Base-by-base conservation (phyloP, 1,140 invertebrate species). In the Babylonia areolata region DNA sequence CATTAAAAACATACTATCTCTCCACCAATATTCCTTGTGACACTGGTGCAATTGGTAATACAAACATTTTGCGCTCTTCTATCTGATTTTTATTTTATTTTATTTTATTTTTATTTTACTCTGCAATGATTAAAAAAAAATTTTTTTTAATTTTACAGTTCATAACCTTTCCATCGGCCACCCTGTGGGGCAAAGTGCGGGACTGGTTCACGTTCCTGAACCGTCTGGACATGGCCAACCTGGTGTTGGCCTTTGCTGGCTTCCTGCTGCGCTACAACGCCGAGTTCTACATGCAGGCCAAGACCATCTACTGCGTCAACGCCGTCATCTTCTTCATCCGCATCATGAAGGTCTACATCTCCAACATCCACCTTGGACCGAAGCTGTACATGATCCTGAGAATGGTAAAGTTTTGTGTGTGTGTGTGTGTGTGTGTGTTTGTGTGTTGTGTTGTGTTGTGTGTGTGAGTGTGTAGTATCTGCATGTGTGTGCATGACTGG, bases 331-430 rank as follows among this genome's bases (percentile, higher is more conserved):
- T 93, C 83, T 93, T 90, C 85, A 84, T 94, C 17, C 84, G 93
- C 39, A 88, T 93, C n/a, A 88, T 93, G 75, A 92, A 92, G 64
- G 77, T 93, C 9, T 94, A 93, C 84, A 92, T 90, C 28, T 90
- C 91, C 35, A 92, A 93, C 89, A 91, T 90, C 37, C 86, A 88
- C 23, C 89, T 94, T 9, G 95, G 95, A n/a, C 95, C 95, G 17
- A 95, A 95, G 86, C 91, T 95, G 11, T 93, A 94, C 81, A 95
- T 95, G 91, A 94, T 95, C 15, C 91, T 93, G 77, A 92, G 91
- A 85, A 95, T 95, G 95, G 94, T 95, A 90, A 90, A 91, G 9
- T 9, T 51, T 0, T 51, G 46, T 51, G 0, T 51, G 46, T 51
- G 46, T 51, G 46, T 51, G 46, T 51, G 46, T 51, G 46, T 51